phyloP scores from a whole-genome alignment of 2,888 invertebrate genomes.

The Drosophila testacea region DNA sequence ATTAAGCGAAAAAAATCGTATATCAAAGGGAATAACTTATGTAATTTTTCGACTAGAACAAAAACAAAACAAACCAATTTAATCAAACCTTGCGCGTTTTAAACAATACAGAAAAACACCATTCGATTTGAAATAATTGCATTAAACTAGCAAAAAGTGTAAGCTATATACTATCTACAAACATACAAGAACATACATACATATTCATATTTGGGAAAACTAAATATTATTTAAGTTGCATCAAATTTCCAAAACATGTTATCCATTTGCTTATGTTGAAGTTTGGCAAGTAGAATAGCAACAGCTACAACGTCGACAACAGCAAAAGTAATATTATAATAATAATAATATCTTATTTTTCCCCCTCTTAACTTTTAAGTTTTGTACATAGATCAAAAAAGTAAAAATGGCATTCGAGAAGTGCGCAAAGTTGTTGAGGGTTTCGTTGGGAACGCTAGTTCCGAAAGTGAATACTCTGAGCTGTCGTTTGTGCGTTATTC shows the following conservation, averaged over 20 bases:
- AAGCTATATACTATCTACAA: constrained; percentile 59
- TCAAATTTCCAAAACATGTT: constrained; percentile 28
- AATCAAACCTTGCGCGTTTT: constrained; percentile 78
- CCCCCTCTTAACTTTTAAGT: constrained; percentile 61
- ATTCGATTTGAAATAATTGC: constrained; percentile 78
- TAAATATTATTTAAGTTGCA: constrained; percentile 50
- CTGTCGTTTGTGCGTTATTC: constrained; percentile 36
- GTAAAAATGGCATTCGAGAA: constrained; percentile 51
- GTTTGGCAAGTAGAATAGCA: not conserved
- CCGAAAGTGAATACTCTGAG: constrained; percentile 63
- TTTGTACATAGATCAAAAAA: constrained; percentile 56
- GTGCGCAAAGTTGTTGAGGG: constrained; percentile 40
- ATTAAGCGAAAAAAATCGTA: constrained; percentile 49
- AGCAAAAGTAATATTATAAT: constrained; percentile 24
- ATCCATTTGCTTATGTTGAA: constrained; percentile 1
- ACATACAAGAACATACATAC: constrained; percentile 43
- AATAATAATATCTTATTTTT: constrained; percentile 39
- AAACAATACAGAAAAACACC: constrained; percentile 42
- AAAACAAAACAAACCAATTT: constrained; percentile 52
- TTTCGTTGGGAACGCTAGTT: constrained; percentile 57
- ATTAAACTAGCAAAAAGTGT: constrained; percentile 67
- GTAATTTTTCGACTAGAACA: constrained; percentile 75
- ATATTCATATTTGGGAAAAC: constrained; percentile 60
- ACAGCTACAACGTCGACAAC: constrained; percentile 10
- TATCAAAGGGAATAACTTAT: constrained; percentile 64